phyloP scores from a whole-genome alignment of 2,113 vertebrate genomes.

The Picathartes gymnocephalus region DNA sequence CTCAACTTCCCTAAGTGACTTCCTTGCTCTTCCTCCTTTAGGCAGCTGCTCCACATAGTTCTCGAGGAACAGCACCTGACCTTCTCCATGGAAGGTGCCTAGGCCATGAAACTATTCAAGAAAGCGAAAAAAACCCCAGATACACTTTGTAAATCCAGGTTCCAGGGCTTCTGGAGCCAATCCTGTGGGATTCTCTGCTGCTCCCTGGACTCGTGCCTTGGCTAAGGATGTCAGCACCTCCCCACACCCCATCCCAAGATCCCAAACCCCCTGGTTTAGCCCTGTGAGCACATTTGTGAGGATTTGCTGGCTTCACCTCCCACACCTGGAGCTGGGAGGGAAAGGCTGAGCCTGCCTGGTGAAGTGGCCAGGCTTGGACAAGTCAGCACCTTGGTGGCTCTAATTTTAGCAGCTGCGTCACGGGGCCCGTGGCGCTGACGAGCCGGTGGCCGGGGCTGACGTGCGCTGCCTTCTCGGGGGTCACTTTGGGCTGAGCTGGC shows the following conservation, averaged over 20 bases:
- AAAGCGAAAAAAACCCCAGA: not conserved
- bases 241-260: not conserved
- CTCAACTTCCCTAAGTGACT: not conserved
- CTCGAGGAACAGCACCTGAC: not conserved
- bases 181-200: not conserved
- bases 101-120: not conserved
- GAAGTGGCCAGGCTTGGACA: not conserved
- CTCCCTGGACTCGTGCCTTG: not conserved
- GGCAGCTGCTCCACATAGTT: not conserved
- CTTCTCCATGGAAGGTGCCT: not conserved
- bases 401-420: slow-evolving; percentile 63
- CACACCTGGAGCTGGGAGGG: not conserved
- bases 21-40: not conserved
- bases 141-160: not conserved
- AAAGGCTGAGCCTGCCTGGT: not conserved
- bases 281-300: accelerated
- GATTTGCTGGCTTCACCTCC: not conserved
- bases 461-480: not conserved
- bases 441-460: not conserved
- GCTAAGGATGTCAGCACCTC: not conserved
- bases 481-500: not conserved
- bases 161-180: not conserved
- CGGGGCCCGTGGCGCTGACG: not conserved
- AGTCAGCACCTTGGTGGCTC: slow-evolving; percentile 29
- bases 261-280: not conserved